Base-by-base conservation (phyloP, 2,797 vertebrate genomes). In the Pteronotus mesoamericanus region DNA sequence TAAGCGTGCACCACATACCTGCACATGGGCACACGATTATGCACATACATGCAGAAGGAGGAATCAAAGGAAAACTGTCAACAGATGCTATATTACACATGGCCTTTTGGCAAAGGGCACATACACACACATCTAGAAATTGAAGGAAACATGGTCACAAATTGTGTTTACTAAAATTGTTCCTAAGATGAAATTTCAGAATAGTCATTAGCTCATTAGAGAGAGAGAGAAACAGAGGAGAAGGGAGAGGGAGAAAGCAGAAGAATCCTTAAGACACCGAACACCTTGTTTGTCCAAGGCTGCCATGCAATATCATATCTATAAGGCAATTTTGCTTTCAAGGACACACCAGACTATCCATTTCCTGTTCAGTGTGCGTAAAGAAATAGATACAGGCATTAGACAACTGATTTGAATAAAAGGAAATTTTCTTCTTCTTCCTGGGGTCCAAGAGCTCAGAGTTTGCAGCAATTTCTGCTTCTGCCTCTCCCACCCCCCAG, bases 171-270 rank as follows among this genome's bases (percentile, higher is more conserved):
- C 44, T 44, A 84, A 91, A 91, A 90, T 74, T 86, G 57, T 68
- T 92, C 53, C 78, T 72, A 89, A 85, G 79, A 91, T 95, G 78
- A 91, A 97, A 95, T 96, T 97, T 97, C 75, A 92, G 88, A 93
- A 71, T n/a, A 85, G 72, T 83, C 53, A 94, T 95, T 91, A 80
- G 44, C 80, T 96, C 61, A 22, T 80, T 61, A 44, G 39, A 46
- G 71, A 74, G 68, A 71, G 68, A 71, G 12, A 71, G 29, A 55
- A 64, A 42, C 19, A 87, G n/a, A 80, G 34, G 6, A n/a, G 34
- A 82, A 46, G 11, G 57, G 48, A 46, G 51, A 69, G 1, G 11
- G 53, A 26, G 22, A 78, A 84, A 85, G 68, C 57, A 80, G 42
- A 86, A 69, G 85, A 88, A 53, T 37, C 6, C 37, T 75, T 83